Evolutionary conservation across 2,888 invertebrate genomes (phyloP), one percentile per base, ranked within the genome.

Genomic region (Erpobdella octoculata): DNA sequence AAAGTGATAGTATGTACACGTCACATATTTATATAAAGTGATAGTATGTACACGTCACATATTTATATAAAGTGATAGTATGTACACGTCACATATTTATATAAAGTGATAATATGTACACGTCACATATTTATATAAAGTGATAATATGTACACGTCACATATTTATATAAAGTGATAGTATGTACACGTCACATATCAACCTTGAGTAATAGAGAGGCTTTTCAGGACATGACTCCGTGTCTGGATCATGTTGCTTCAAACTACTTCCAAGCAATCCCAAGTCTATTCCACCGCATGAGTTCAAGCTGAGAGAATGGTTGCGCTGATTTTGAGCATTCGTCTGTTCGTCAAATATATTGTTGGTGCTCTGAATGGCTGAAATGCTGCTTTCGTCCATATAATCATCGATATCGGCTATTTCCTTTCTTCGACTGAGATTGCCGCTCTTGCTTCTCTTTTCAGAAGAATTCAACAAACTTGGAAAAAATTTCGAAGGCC

Each of bases 141-240:
- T 46, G 21, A 5, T n/a, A 46, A 46, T 46, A 1, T 3, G 18
- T n/a, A 1, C 18, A 46, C 18, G 46, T n/a, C 21, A 3, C 46
- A 5, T 3, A 5, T 5, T n/a, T 46, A 21, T 25, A 53, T 53
- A 18, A 53, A 53, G 9, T 9, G 18, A 12, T 53, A 12, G 21
- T 25, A 1, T 53, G 53, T 25, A 6, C 9, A 53, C 4, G 53
- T 53, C 18, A 28, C 53, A n/a, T 8, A 21, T 25, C 25, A 21
- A 62, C 62, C 62, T 62, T 35, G 62, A 62, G 9, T 62, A 53
- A 62, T 33, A 62, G n/a, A 62, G n/a, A 33, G 31, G n/a, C n/a
- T 31, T 33, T 9, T 62, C 62, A 2, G 62, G 62, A 35, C 31
- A 28, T 33, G 62, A 62, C n/a, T 62, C 15, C 31, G 31, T 18